Evolutionary conservation across 2,797 vertebrate species (phyloP), one percentile per base, ranked within the genome.

Genomic region (Strix occidentalis): DNA sequence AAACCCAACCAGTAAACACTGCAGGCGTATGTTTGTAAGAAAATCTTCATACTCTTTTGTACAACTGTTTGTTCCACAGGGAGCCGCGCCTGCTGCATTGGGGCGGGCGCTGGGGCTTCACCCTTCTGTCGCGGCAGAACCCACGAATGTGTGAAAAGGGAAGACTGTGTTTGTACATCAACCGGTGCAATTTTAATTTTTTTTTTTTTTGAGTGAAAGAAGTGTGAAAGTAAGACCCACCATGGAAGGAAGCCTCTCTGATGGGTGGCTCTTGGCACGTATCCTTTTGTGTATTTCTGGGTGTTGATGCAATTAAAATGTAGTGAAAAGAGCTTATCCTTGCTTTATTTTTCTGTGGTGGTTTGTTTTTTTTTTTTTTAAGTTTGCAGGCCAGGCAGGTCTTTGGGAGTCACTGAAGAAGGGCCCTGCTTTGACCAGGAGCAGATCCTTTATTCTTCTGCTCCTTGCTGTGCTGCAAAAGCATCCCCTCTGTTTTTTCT

Each of bases 251-350:
- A 90, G 95, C 96, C 94, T 90, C 93, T 97, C 89, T 95, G 86
- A 93, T 84, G 95, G 97, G 97, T 95, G 97, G 97, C 97, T 97
- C 98, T 96, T 97, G 97, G 94, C 96, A 98, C 35, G 66, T 94
- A 87, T 80, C 57, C 90, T 93, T 77, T 70, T 94, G 85, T 95
- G 90, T 84, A 95, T 96, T 98, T 97, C 97, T 96, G 93, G 98
- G 97, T 98, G 97, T 97, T 88, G 94, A 99, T 97, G 97, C 97
- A 96, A 99, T 99, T 99, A 99, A 99, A 98, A 78, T 84, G 82
- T 98, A 98, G 97, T 96, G 90, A 81, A 89, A 86, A 84, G 41
- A 31, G 80, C 16, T 95, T 4, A 10, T 77, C 57, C 16, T 68
- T 90, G 45, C 37, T 97, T 81, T 72, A 35, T 66, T 71, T 56